A percentile compares a stretch with the other conserved stretches of the same genome.
phyloP scores from a whole-genome alignment of 2,797 vertebrate genomes.

The Cossypha niveicapilla region DNA sequence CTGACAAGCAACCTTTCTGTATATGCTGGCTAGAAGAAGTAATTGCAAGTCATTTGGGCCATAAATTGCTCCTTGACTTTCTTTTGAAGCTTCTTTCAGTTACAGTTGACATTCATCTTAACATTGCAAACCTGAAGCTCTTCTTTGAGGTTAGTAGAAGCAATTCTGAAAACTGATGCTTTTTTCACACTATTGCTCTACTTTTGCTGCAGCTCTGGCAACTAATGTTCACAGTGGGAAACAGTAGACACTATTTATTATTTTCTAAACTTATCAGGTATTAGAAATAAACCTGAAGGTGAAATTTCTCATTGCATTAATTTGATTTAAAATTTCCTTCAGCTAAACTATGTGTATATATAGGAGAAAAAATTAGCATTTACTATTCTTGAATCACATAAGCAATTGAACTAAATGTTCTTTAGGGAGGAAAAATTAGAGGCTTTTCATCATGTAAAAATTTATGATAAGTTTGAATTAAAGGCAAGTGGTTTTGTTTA shows the following conservation, averaged over 20 bases:
- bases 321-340: not conserved
- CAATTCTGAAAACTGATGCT: not conserved
- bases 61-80: conserved; percentile 23
- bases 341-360: not conserved
- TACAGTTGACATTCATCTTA: conserved; percentile 18
- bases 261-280: not conserved
- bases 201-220: not conserved
- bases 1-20: not conserved
- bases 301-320: not conserved
- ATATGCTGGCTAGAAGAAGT: not conserved
- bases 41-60: not conserved
- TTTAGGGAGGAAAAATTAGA: not conserved
- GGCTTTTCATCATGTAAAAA: not conserved
- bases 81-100: not conserved
- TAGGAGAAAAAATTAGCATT: not conserved
- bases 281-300: not conserved
- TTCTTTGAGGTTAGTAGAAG: conserved; percentile 4
- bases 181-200: not conserved
- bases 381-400: not conserved
- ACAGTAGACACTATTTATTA: not conserved
- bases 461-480: not conserved
- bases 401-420: not conserved
- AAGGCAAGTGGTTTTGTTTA: not conserved
- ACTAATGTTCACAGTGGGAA: not conserved
- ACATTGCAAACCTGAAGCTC: not conserved